These are phyloP conservation scores for Mesodorylaimus sp. DNA, from an alignment of 2,888 invertebrate species.

Conservation along the genomic window DNA sequence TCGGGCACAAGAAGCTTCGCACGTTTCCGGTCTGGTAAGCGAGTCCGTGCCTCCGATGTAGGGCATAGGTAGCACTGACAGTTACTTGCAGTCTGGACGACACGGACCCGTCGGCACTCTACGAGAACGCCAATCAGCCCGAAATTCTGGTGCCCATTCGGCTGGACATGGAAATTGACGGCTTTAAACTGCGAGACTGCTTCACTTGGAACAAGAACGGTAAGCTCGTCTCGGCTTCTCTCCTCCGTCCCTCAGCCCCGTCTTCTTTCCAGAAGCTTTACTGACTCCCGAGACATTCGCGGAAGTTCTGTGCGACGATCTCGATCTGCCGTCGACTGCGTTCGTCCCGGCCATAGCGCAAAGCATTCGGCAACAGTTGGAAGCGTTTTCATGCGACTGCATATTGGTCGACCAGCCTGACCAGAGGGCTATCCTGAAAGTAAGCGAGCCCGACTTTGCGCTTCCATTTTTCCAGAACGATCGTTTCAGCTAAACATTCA, in stretches of 20 bases:
- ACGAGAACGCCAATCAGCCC: slow-evolving; percentile 74
- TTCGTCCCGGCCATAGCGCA: slow-evolving; percentile 94
- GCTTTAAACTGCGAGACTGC: slow-evolving; percentile 88
- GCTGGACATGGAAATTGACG: slow-evolving; percentile 96
- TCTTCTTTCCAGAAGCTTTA: slow-evolving; percentile 53
- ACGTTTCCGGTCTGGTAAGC: slow-evolving; percentile 50
- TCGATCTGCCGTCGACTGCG: slow-evolving; percentile 67
- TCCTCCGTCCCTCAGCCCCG: background rate
- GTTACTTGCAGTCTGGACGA: slow-evolving; percentile 55
- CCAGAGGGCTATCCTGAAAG: slow-evolving; percentile 79
- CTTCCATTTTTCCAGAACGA: background rate
- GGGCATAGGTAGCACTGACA: background rate
- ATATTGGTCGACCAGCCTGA: slow-evolving; percentile 70
- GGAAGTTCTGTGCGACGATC: slow-evolving; percentile 89
- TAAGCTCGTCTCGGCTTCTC: slow-evolving; percentile 28
- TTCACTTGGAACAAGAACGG: slow-evolving; percentile 99
- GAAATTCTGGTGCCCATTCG: slow-evolving; percentile 88
- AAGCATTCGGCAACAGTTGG: slow-evolving; percentile 83
- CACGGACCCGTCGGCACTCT: slow-evolving; percentile 68
- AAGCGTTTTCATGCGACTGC: slow-evolving; percentile 51
- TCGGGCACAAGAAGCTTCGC: slow-evolving; percentile 63
- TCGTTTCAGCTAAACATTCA: slow-evolving; percentile 66
- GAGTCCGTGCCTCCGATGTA: background rate
- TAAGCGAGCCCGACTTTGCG: slow-evolving; percentile 15
- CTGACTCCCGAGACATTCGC: slow-evolving; percentile 97